Evolutionary conservation across 2,888 invertebrate species (phyloP), one percentile per base, ranked within the genome.

Genomic region (Drosophila multiciliata): DNA sequence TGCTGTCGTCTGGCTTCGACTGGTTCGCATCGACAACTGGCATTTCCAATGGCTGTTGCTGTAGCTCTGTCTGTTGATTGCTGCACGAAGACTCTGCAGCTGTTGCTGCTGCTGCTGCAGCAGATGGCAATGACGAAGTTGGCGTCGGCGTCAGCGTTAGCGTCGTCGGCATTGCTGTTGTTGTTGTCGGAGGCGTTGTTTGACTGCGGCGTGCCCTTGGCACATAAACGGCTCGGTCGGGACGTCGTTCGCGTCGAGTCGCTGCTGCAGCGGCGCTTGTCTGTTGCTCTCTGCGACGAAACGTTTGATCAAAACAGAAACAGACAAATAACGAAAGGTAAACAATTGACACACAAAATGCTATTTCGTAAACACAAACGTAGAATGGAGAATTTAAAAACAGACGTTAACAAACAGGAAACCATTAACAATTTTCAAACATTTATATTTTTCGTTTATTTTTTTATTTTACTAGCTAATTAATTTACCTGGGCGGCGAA

Each of bases 171-270:
- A 75, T 40, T 52, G 73, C 33, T 70, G 75, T 29, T 57, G 73
- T 55, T 63, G 82, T 63, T 64, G 91, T 91, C 76, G 93, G 92
- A 78, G 93, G 92, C 82, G 92, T 92, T 68, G 92, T 92, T 89
- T 92, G 92, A 91, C 93, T 93, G 69, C 96, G 94, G 73, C 95
- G 94, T 72, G 96, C 96, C 90, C 96, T 94, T 71, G 97, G 97
- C 73, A 97, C 95, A 94, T 97, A 97, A 59, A 97, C 95, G 26
- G 96, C 96, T 48, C 96, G 95, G 92, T 97, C 97, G 55, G 97
- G 97, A 79, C 96, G 95, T 67, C 95, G 95, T 87, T 93, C 92
- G 73, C 93, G 92, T 73, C 92, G 93, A 55, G 78, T 77, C 36
- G 86, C 66, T 78, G 82, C 73, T 72, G 84, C 93, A 8, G 63